A percentile compares a stretch with the other conserved stretches of the same genome.
These are phyloP conservation scores for Megaleporinus macrocephalus DNA, from an alignment of 2,113 vertebrate species.

Conservation along the genomic window DNA sequence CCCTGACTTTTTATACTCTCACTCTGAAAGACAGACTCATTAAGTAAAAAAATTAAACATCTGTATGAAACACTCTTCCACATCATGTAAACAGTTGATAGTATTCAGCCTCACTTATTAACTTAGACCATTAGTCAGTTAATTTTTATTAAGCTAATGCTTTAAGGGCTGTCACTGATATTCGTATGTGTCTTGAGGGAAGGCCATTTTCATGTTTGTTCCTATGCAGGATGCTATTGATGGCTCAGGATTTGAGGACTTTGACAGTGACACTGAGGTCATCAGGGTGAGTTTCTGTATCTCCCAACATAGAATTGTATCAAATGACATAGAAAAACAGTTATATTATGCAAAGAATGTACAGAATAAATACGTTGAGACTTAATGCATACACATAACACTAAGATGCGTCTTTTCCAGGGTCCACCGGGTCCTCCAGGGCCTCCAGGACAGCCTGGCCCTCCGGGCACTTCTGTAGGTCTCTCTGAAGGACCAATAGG, in stretches of 20 bases:
- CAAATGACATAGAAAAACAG: neutral
- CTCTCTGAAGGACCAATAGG: constrained; percentile 63
- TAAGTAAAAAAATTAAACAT: too few species aligned
- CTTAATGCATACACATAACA: neutral
- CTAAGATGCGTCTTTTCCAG: constrained; percentile 50
- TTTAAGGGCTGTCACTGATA: neutral
- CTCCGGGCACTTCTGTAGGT: constrained; percentile 56
- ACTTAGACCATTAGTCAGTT: neutral
- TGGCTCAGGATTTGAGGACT: constrained; percentile 78
- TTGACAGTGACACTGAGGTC: constrained; percentile 76
- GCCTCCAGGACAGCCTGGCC: constrained; percentile 77
- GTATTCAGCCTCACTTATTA: too few species aligned
- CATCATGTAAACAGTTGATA: too few species aligned
- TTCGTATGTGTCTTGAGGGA: neutral
- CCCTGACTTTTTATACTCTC: neutral
- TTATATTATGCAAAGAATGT: neutral
- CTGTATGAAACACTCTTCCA: too few species aligned
- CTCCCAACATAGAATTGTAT: neutral
- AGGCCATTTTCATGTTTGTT: neutral
- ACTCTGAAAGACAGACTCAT: neutral
- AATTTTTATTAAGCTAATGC: neutral
- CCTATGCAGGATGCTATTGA: constrained; percentile 73
- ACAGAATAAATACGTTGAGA: neutral
- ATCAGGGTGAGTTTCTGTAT: constrained; percentile 67
- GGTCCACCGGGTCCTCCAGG: constrained; percentile 78